Conservation (phyloP, 2,888 invertebrate species). For the Synanthedon andrenaeformis region DNA sequence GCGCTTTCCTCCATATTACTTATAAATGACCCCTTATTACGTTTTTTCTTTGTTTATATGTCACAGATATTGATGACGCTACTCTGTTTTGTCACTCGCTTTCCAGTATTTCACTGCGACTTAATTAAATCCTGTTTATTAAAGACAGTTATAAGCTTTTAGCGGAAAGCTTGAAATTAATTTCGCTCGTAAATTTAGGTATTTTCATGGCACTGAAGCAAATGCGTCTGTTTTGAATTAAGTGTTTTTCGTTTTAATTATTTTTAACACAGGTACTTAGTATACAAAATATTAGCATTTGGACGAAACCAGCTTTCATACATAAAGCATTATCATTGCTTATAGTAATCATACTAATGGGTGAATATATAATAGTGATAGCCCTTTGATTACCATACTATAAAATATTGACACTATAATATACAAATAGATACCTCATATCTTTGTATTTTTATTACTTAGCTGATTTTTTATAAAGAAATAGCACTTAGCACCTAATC, state of each 20-base stretch:
- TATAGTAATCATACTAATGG: no score
- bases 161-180: neutral
- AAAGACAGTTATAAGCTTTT: neutral
- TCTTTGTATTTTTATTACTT: no score
- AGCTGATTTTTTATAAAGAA: no score
- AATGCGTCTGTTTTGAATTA: neutral
- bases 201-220: neutral
- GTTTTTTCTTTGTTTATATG: slow-evolving; percentile 1
- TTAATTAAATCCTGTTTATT: slow-evolving; percentile 8
- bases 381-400: no score
- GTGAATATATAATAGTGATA: no score
- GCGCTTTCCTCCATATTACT: neutral
- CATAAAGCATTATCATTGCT: no score
- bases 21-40: neutral
- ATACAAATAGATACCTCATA: no score
- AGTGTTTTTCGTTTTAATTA: neutral
- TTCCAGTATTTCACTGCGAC: slow-evolving; percentile 10
- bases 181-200: neutral
- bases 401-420: no score
- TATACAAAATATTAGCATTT: no score
- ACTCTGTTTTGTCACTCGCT: slow-evolving; percentile 19
- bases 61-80: slow-evolving; percentile 7
- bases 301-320: no score
- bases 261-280: no score
- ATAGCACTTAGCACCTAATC: no score